phyloP scores from a whole-genome alignment of 1,140 invertebrate species.

The Drosophila navojoa region DNA sequence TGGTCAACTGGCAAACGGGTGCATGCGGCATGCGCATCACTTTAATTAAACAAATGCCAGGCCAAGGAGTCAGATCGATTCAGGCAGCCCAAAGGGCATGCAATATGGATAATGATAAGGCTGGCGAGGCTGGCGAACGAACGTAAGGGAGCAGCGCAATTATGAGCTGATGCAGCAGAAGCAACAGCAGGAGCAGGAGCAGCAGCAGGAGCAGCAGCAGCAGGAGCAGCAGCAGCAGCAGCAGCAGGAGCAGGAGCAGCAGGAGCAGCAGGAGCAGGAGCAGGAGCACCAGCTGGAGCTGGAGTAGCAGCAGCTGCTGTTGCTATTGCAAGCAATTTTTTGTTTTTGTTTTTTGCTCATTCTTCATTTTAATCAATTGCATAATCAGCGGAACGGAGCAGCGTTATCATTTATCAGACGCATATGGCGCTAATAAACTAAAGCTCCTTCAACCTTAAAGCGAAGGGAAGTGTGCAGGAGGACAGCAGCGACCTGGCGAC shows the following conservation, averaged over 20 bases:
- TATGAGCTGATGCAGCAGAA: slow-evolving; percentile 43
- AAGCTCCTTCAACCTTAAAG: slow-evolving; percentile 7
- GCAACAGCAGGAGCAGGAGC: not conserved
- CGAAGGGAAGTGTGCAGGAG: not conserved
- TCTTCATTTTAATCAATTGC: slow-evolving; percentile 30
- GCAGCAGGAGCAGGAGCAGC: not conserved
- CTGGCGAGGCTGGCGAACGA: not conserved
- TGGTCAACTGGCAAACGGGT: not conserved
- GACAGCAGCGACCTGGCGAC: too few relatives aligned
- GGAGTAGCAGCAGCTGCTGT: slow-evolving; percentile 6
- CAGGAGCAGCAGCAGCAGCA: not conserved
- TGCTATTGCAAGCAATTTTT: slow-evolving; percentile 3
- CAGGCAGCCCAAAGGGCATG: slow-evolving; percentile 27
- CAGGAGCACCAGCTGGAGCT: not conserved
- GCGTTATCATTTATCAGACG: slow-evolving; percentile 36
- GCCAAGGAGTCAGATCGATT: slow-evolving; percentile 63
- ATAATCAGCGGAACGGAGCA: slow-evolving; percentile 22
- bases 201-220: slow-evolving; percentile 1
- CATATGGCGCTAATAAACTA: slow-evolving; percentile 39
- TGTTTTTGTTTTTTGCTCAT: too few relatives aligned
- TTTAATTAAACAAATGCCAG: slow-evolving; percentile 80
- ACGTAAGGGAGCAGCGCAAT: slow-evolving; percentile 42
- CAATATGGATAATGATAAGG: slow-evolving; percentile 24
- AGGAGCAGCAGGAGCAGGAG: not conserved
- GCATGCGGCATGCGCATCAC: slow-evolving; percentile 58